Conservation (phyloP, 2,113 vertebrate species). For the Nicator chloris region DNA sequence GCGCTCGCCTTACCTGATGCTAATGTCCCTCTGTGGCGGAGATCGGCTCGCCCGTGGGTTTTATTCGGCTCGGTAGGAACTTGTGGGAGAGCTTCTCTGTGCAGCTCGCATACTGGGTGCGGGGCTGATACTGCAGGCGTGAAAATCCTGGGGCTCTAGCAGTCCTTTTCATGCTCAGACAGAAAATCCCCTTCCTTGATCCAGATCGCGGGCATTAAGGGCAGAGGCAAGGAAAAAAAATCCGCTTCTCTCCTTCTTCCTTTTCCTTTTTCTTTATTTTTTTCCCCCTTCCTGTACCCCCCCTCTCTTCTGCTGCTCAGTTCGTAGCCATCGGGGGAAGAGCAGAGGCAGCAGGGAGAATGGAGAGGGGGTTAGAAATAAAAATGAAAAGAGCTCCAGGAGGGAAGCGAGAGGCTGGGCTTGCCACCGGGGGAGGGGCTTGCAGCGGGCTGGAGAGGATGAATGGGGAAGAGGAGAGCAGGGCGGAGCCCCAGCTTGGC, state of each 20-base stretch:
- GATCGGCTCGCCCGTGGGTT: conserved; percentile 59
- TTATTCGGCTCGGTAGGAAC: conserved; percentile 75
- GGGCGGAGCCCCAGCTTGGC: conserved; percentile 57
- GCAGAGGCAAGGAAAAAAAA: conserved; percentile 19
- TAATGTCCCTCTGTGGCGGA: conserved; percentile 69
- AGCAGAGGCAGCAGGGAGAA: conserved; percentile 54
- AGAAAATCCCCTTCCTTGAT: conserved; percentile 69
- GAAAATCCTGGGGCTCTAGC: conserved; percentile 73
- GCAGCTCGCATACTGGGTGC: conserved; percentile 77
- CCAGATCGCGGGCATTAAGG: conserved; percentile 74
- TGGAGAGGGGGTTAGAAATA: conserved; percentile 72
- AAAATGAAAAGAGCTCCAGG: conserved; percentile 71
- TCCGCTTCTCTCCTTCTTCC: background rate
- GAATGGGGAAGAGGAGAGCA: conserved; percentile 66
- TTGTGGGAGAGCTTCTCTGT: conserved; percentile 70
- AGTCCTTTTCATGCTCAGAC: conserved; percentile 82
- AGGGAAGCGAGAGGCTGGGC: conserved; percentile 65
- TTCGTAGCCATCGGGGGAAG: conserved; percentile 68
- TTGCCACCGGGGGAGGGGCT: conserved; percentile 61
- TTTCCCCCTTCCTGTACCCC: background rate
- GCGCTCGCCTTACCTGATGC: conserved; percentile 75
- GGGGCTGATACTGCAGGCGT: conserved; percentile 69
- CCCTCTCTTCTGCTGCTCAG: conserved; percentile 42
- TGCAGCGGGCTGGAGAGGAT: conserved; percentile 39
- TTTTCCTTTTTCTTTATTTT: background rate